phyloP scores from a whole-genome alignment of 2,113 vertebrate species.

The Antidorcas marsupialis region DNA sequence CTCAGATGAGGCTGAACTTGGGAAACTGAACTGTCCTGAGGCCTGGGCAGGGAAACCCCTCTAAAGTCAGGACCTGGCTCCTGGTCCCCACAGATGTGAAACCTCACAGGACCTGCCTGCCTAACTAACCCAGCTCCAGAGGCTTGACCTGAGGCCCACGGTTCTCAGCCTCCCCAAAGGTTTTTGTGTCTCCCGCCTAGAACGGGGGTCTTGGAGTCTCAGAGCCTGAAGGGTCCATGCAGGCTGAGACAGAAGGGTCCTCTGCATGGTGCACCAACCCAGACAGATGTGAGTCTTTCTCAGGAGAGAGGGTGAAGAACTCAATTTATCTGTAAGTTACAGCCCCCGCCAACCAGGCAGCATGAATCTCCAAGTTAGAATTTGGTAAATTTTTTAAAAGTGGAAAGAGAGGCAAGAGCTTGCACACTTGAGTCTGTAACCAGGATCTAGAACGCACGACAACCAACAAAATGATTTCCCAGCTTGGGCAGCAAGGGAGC shows the following conservation, averaged over 20 bases:
- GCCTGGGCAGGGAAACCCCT: background rate
- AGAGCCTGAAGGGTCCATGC: background rate
- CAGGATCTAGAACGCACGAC: background rate
- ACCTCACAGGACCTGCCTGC: background rate
- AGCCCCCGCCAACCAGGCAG: background rate
- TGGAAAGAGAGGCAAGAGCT: background rate
- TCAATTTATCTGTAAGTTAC: background rate
- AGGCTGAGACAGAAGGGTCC: background rate
- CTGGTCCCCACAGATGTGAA: rapidly evolving
- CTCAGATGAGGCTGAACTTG: background rate
- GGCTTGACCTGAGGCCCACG: rapidly evolving
- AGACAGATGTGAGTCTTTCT: background rate
- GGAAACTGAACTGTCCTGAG: background rate
- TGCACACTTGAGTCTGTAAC: background rate
- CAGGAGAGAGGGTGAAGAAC: background rate
- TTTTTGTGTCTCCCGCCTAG: background rate
- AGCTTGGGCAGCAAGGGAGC: background rate
- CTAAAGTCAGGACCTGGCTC: rapidly evolving
- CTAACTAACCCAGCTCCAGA: background rate
- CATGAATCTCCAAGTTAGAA: background rate
- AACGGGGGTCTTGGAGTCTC: background rate
- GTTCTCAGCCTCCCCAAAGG: no score
- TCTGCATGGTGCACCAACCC: background rate
- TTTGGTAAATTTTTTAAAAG: background rate
- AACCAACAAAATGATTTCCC: background rate